These are phyloP conservation scores for Delphinus delphis DNA, from an alignment of 2,113 vertebrate genomes.

Conservation along the genomic window DNA sequence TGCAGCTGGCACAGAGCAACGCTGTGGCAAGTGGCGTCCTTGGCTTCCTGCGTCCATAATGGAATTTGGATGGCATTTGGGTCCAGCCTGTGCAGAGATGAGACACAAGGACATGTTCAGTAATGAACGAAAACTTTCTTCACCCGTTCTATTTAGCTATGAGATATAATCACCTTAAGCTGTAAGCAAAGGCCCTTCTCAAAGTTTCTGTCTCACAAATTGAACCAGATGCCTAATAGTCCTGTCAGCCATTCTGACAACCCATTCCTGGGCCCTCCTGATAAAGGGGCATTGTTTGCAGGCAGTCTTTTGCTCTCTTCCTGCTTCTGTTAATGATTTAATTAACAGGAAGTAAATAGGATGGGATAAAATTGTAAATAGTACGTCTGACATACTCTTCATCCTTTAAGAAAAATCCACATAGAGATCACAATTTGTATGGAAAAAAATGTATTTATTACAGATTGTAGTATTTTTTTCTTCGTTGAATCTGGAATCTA, in stretches of 20 bases:
- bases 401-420: neutral
- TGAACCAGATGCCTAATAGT: neutral
- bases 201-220: neutral
- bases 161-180: neutral
- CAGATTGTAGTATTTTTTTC: neutral
- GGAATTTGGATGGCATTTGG: neutral
- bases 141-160: rapidly evolving
- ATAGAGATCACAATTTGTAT: neutral
- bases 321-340: constrained; percentile 59
- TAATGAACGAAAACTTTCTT: neutral
- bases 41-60: neutral
- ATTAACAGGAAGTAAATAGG: constrained; percentile 61
- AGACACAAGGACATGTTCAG: neutral
- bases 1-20: neutral
- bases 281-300: constrained; percentile 65
- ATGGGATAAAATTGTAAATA: constrained; percentile 2
- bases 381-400: neutral
- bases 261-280: neutral
- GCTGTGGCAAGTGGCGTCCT: neutral
- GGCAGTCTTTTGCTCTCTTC: neutral
- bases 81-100: rapidly evolving
- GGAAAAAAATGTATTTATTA: neutral
- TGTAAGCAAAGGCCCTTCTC: neutral
- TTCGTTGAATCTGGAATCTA: neutral
- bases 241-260: neutral